Evolutionary conservation across 64 coral and sea anemone species (phyloP), one percentile per base, ranked within the genome.

Genomic region (Pocillopora verrucosa): DNA sequence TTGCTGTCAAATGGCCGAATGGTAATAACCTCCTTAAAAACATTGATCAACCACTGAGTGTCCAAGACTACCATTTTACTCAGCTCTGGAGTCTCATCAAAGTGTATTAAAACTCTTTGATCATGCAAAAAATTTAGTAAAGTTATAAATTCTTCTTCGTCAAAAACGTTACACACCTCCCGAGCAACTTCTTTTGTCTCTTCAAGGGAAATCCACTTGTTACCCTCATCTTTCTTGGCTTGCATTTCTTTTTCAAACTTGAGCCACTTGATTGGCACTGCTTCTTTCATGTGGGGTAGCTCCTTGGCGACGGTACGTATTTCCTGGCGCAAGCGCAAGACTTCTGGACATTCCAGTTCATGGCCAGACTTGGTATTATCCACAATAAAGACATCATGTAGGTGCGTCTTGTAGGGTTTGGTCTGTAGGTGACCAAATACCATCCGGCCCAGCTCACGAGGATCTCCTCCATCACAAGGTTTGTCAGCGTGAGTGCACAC

Each of bases 401-500:
- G 25, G 34, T 85, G 82, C n/a, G 19, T 15, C 22, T 35, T 17
- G 60, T 72, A 85, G 3, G 62, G 62, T 70, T 85, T 85, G 34
- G 34, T 61, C 78, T 80, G 56, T 30, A 80, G 30, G 59, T 34
- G 26, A 35, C 56, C 56, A 80, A 80, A 34, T 16, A 59, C 30
- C 34, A 58, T 34, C 1, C 37, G 1, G 9, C 51, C 78, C n/a
- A 80, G 56, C 4, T 34, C 37, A 13, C 12, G 37, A 14, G 88
- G 16, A 3, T 73, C 61, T 30, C 16, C 83, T 12, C 65, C 36
- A 22, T 37, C 56, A 75, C 34, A 74, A 34, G 68, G 45, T 30
- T 20, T 89, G 56, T 89, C 88, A 10, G 88, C 88, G 17, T 67
- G 76, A 30, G 87, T 89, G 20, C 87, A 89, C 9, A 67, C 64